Base-by-base conservation (phyloP, 2,797 vertebrate species). In the Octomys mimax region DNA sequence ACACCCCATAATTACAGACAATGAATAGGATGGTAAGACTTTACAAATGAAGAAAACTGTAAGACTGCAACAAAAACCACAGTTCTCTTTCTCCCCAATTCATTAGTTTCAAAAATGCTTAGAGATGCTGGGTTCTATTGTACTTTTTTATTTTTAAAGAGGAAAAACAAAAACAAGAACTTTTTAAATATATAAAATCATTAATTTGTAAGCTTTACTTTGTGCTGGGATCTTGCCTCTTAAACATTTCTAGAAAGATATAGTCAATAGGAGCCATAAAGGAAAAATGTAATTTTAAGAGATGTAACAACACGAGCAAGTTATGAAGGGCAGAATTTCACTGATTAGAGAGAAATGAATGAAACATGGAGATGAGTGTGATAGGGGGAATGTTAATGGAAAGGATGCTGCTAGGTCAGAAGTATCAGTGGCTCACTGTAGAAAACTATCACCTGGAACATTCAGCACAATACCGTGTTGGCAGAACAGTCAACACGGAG, bases 261-360 rank as follows among this genome's bases (percentile, higher is more conserved):
- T 19, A 89, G 70, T 78, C 54, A 83, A 12, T 31, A 78, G 36
- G 39, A 94, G 83, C 13, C 52, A 52, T 24, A 18, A 88, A 71
- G 2, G 36, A 13, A 75, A 94, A 86, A 92, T 61, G 22, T 68
- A 77, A 78, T 64, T 85, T 73, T 16, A 31, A 89, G 80, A 79
- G 80, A 68, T n/a, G 22, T 54, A 68, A 95, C 12, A 79, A 22
- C 22, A 62, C 54, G 39, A 79, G 11, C 21, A 26, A 71, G 28
- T 68, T 70, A 97, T 87, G 75, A 68, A 95, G 66, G n/a, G 96
- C 19, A 82, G 85, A 5, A 66, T 95, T 79, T 90, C 70, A 77
- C 61, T 92, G 89, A 87, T 96, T 39, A 49, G 62, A 96, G 57
- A 88, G 85, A 28, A 42, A 79, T 64, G 64, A 96, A 64, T n/a